phyloP scores from a whole-genome alignment of 2,888 invertebrate species.

The Galerucella pusilla region DNA sequence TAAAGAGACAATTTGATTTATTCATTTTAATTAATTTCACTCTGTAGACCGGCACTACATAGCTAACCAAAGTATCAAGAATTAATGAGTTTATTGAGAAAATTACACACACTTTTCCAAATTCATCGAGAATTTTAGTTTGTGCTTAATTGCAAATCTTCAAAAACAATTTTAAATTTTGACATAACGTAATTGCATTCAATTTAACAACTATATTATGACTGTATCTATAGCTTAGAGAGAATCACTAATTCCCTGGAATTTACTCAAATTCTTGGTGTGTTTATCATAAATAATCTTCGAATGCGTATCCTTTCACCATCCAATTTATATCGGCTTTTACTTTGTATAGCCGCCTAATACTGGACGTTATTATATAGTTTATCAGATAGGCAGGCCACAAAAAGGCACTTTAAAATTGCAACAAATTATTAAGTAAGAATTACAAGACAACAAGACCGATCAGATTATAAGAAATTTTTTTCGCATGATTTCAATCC shows the following conservation, averaged over 20 bases:
- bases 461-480: slow-evolving; percentile 32
- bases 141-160: background rate
- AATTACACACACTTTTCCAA: too few relatives aligned
- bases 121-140: background rate
- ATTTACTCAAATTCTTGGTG: background rate
- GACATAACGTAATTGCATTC: too few relatives aligned
- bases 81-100: too few relatives aligned
- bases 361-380: slow-evolving; percentile 17
- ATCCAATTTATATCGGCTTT: background rate
- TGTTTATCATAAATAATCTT: slow-evolving; percentile 3
- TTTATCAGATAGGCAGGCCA: slow-evolving; percentile 1
- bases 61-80: too few relatives aligned
- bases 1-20: too few relatives aligned
- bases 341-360: slow-evolving; percentile 6
- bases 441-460: slow-evolving; percentile 18
- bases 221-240: background rate
- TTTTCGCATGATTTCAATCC: slow-evolving; percentile 30
- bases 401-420: slow-evolving; percentile 18
- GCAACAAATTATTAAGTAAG: slow-evolving; percentile 18
- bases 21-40: too few relatives aligned
- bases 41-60: too few relatives aligned
- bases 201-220: background rate
- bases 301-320: background rate
- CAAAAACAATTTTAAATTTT: background rate
- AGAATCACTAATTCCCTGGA: background rate